Conservation (phyloP, 2,888 invertebrate genomes). For the Spisula solida region DNA sequence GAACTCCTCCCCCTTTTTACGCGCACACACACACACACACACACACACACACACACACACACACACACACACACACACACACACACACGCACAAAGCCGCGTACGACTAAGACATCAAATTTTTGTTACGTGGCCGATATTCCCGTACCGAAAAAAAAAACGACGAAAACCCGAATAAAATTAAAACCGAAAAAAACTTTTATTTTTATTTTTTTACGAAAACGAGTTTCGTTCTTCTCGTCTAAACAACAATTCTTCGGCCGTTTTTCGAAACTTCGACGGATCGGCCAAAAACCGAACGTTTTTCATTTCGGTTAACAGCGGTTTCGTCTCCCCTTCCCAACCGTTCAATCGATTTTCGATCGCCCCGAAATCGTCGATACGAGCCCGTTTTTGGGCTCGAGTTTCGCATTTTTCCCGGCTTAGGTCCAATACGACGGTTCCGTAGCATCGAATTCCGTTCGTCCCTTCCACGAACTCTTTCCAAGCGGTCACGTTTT, state of each 20-base stretch:
- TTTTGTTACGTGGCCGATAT: too few relatives aligned
- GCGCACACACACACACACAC: too few relatives aligned
- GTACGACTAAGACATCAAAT: too few relatives aligned
- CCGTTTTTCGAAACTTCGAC: neutral
- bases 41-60: too few relatives aligned
- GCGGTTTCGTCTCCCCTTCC: neutral
- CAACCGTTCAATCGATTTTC: neutral
- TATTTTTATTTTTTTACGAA: too few relatives aligned
- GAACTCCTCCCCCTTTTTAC: too few relatives aligned
- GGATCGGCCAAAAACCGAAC: neutral
- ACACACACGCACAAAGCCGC: too few relatives aligned
- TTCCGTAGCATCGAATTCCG: neutral
- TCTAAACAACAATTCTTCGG: neutral
- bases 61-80: too few relatives aligned
- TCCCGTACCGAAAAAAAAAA: too few relatives aligned
- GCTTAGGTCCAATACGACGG: neutral
- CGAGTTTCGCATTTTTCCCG: neutral
- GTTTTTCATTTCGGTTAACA: neutral
- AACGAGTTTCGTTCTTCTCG: too few relatives aligned
- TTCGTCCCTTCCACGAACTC: neutral
- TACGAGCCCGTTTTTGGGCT: neutral
- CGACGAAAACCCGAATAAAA: too few relatives aligned
- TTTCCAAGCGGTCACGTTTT: neutral
- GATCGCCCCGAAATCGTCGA: neutral
- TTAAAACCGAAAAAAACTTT: too few relatives aligned